These are phyloP conservation scores for Antrozous pallidus DNA, from an alignment of 2,797 vertebrate genomes.

Conservation along the genomic window DNA sequence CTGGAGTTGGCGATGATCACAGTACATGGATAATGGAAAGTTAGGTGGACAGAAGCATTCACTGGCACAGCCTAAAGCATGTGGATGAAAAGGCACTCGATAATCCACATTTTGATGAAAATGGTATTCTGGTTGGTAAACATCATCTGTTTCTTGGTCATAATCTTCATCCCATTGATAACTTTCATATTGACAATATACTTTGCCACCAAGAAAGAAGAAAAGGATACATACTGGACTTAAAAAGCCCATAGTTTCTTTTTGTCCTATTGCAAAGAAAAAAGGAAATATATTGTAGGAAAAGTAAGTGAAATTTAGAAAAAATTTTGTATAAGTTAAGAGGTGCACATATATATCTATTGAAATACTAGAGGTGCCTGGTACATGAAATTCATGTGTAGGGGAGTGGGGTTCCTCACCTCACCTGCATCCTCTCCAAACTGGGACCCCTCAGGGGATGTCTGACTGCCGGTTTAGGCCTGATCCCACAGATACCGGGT, in stretches of 20 bases:
- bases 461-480: too few species aligned
- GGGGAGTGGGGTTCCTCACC: too few species aligned
- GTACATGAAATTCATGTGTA: too few species aligned
- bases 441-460: too few species aligned
- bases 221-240: conserved; percentile 66
- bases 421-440: too few species aligned
- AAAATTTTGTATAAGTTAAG: neutral
- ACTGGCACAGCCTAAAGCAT: conserved; percentile 77
- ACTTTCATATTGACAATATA: conserved; percentile 82
- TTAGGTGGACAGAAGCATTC: conserved; percentile 86
- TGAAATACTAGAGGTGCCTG: neutral
- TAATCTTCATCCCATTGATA: conserved; percentile 84
- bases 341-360: neutral
- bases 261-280: conserved; percentile 72
- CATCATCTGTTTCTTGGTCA: conserved; percentile 74
- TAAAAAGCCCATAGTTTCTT: conserved; percentile 76
- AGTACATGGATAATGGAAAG: conserved; percentile 86
- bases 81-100: conserved; percentile 59
- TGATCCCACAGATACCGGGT: too few species aligned
- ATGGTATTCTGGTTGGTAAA: conserved; percentile 75
- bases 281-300: conserved; percentile 50
- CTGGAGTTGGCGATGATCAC: conserved; percentile 85
- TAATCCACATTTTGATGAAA: conserved; percentile 72
- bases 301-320: conserved; percentile 51
- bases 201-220: conserved; percentile 75